Conservation (phyloP, 2,113 vertebrate species). For the Carassius gibelio region DNA sequence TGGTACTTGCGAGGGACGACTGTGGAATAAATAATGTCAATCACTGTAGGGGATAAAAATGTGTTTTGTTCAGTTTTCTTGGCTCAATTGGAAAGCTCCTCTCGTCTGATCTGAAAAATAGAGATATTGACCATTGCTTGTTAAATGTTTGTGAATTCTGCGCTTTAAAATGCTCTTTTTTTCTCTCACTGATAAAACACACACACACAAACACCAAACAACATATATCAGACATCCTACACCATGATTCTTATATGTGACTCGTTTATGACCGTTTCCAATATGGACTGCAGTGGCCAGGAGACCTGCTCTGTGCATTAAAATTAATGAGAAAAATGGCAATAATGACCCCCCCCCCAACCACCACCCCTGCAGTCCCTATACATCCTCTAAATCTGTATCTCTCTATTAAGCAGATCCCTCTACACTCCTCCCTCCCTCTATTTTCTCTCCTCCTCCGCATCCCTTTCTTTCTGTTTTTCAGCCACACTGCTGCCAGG, state of each 20-base stretch:
- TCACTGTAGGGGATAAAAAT: neutral
- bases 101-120: neutral
- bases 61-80: neutral
- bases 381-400: slow-evolving; percentile 47
- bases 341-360: slow-evolving; percentile 70
- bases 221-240: slow-evolving; percentile 63
- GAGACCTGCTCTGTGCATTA: slow-evolving; percentile 72
- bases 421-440: slow-evolving; percentile 31
- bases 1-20: neutral
- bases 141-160: neutral
- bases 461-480: slow-evolving; percentile 62
- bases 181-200: neutral
- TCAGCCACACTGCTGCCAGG: slow-evolving; percentile 78
- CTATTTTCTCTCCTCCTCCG: slow-evolving; percentile 42
- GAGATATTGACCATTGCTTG: slow-evolving; percentile 9
- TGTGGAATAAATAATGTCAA: slow-evolving; percentile 7
- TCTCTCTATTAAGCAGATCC: slow-evolving; percentile 61
- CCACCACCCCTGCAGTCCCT: slow-evolving; percentile 23
- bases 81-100: neutral
- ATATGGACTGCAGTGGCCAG: slow-evolving; percentile 72
- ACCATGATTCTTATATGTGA: slow-evolving; percentile 68
- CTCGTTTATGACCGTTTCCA: slow-evolving; percentile 69
- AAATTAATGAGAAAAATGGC: slow-evolving; percentile 77
- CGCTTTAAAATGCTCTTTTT: neutral
- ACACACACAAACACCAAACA: slow-evolving; percentile 15